Evolutionary conservation across 92 coral and sea anemone genomes (phyloP).

Genomic region (Zoanthus sociatus): DNA sequence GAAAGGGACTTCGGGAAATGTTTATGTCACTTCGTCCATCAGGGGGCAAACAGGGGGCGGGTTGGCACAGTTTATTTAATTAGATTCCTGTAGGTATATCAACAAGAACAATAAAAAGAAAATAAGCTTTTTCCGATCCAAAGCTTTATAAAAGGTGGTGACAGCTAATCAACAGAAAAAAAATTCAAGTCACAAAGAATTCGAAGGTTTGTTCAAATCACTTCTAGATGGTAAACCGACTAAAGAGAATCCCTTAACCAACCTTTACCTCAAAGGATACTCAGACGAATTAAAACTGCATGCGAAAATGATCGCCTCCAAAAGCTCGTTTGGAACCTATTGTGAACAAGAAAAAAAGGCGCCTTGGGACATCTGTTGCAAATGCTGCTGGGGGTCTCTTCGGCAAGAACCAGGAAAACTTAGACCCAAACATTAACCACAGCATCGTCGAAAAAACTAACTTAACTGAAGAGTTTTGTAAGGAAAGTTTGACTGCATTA

Average conservation of each 20-base stretch:
- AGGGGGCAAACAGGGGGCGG: not conserved
- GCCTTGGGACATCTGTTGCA: no score
- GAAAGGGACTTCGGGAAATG: no score
- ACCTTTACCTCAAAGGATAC: conserved; percentile 25
- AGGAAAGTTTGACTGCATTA: not conserved
- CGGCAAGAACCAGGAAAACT: no score
- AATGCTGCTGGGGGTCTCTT: no score
- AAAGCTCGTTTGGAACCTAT: conserved; percentile 14
- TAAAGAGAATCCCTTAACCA: conserved; percentile 50
- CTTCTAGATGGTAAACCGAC: conserved; percentile 52
- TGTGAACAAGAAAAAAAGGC: conserved; percentile 1
- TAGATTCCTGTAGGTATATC: conserved; percentile 14
- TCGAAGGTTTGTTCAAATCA: conserved; percentile 55
- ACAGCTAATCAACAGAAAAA: conserved; percentile 54
- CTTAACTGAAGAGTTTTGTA: no score
- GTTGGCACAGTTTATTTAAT: no score
- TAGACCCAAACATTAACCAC: no score
- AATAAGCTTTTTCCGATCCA: not conserved
- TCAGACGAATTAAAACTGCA: not conserved
- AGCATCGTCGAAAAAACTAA: no score
- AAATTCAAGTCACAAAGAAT: conserved; percentile 46
- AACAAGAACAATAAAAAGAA: not conserved
- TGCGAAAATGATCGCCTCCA: conserved; percentile 32
- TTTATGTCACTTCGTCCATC: no score
- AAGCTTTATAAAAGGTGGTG: conserved; percentile 47